phyloP scores from a whole-genome alignment of 2,797 vertebrate species.

The Molossus alvarezi region DNA sequence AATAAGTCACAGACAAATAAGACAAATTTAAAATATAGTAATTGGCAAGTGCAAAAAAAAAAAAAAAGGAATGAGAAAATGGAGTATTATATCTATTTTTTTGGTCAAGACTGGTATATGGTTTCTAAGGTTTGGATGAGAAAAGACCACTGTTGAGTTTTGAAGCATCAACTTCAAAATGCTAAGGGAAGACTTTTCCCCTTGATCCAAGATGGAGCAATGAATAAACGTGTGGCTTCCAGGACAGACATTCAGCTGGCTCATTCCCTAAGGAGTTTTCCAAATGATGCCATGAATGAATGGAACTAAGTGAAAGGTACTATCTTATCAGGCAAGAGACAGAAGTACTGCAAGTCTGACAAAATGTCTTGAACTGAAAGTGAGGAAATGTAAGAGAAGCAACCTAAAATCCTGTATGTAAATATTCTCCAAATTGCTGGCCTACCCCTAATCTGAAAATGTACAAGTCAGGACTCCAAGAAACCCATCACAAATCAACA shows the following conservation, averaged over 20 bases:
- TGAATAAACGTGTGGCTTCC: not conserved
- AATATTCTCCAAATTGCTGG: not conserved
- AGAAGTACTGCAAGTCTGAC: not conserved
- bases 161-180: not conserved
- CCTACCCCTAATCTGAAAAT: not conserved
- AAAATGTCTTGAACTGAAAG: not conserved
- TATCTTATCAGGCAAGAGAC: not conserved
- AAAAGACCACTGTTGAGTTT: not conserved
- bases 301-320: not conserved
- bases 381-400: not conserved
- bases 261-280: not conserved
- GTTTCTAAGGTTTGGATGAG: not conserved
- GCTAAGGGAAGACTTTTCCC: not conserved
- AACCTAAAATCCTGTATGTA: not conserved
- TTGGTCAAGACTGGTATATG: not conserved
- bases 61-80: not conserved
- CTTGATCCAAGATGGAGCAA: not conserved
- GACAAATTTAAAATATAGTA: not conserved
- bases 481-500: not conserved
- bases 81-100: fast-evolving
- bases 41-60: not conserved
- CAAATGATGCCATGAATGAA: not conserved
- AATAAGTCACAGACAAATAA: not conserved
- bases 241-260: fast-evolving
- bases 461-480: not conserved